Evolutionary conservation across 2,797 vertebrate species (phyloP).

Genomic region (Gambusia yucatana): DNA sequence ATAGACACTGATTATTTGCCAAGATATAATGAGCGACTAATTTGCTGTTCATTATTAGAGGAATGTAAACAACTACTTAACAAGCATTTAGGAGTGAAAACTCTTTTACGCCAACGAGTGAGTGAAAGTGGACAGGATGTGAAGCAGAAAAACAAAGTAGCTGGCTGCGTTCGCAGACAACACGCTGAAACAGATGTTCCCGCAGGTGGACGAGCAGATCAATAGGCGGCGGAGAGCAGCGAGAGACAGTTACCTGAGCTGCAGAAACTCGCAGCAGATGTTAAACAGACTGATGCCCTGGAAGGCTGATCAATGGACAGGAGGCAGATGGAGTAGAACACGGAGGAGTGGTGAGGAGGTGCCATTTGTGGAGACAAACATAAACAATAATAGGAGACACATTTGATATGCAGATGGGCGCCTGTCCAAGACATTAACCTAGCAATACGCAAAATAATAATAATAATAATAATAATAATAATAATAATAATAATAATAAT

Average conservation of each 20-base stretch:
- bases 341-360: constrained; percentile 74
- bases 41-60: constrained; percentile 46
- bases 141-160: constrained; percentile 66
- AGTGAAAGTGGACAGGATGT: constrained; percentile 75
- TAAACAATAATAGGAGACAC: constrained; percentile 75
- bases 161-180: constrained; percentile 76
- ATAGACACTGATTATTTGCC: constrained; percentile 20
- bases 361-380: constrained; percentile 65
- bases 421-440: constrained; percentile 74
- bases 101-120: constrained; percentile 59
- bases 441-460: constrained; percentile 49
- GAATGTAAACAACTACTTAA: constrained; percentile 51
- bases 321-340: constrained; percentile 85
- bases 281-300: constrained; percentile 86
- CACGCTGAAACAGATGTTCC: constrained; percentile 84
- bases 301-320: constrained; percentile 86
- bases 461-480: too few species aligned
- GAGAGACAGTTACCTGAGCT: constrained; percentile 85
- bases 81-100: constrained; percentile 38
- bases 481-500: constrained; percentile 20
- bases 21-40: constrained; percentile 22
- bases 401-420: constrained; percentile 82
- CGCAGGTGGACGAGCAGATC: constrained; percentile 85
- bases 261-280: constrained; percentile 85
- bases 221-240: constrained; percentile 79